phyloP scores from a whole-genome alignment of 2,797 vertebrate genomes.

The Chelmon rostratus region DNA sequence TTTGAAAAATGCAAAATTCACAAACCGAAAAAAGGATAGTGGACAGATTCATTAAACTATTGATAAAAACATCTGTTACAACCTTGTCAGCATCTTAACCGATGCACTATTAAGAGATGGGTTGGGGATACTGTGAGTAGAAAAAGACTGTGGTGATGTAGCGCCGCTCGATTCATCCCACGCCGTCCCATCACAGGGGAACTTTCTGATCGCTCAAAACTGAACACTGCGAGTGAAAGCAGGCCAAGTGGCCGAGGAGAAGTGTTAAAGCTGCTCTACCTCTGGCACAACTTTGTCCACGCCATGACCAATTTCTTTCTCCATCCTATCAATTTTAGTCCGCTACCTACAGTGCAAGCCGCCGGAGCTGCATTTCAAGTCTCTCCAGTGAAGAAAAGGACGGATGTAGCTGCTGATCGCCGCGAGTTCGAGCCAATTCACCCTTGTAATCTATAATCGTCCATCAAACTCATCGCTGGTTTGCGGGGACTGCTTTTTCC shows the following conservation, averaged over 20 bases:
- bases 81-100: slow-evolving; percentile 12
- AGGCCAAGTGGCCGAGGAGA: slow-evolving; percentile 14
- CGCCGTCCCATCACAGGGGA: slow-evolving; percentile 26
- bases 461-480: slow-evolving; percentile 45
- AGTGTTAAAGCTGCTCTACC: slow-evolving; percentile 24
- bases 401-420: slow-evolving; percentile 32
- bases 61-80: slow-evolving; percentile 50
- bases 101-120: slow-evolving; percentile 35
- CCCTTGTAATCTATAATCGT: slow-evolving; percentile 54
- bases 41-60: slow-evolving; percentile 28
- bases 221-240: slow-evolving; percentile 37
- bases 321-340: slow-evolving; percentile 55
- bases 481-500: slow-evolving; percentile 21
- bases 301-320: slow-evolving; percentile 56
- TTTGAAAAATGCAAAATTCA: slow-evolving; percentile 21
- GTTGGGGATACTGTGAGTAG: not conserved
- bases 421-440: slow-evolving; percentile 48
- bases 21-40: slow-evolving; percentile 3
- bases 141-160: slow-evolving; percentile 21
- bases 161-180: slow-evolving; percentile 23
- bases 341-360: slow-evolving; percentile 28
- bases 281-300: slow-evolving; percentile 43
- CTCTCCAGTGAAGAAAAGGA: slow-evolving; percentile 26
- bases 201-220: slow-evolving; percentile 33
- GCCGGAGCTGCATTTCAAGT: slow-evolving; percentile 31